Evolutionary conservation across 1,140 invertebrate species (phyloP).

Genomic region (Pemphigus obesinymphae): DNA sequence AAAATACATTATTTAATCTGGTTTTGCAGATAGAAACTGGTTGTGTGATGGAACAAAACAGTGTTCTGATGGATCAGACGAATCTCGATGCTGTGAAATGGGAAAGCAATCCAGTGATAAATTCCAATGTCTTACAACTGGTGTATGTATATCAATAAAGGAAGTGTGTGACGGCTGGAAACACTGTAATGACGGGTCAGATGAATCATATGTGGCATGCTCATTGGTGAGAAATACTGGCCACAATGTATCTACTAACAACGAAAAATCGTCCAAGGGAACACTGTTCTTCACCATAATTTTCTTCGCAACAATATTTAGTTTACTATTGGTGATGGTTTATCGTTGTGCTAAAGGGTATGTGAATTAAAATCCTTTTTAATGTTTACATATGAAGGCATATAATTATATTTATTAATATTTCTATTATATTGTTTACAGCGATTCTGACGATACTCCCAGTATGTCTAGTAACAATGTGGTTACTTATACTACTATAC

Average conservation of each 20-base stretch:
- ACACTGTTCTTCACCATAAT: slow-evolving; percentile 3
- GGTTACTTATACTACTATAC: slow-evolving; percentile 56
- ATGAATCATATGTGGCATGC: slow-evolving; percentile 56
- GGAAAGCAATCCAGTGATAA: slow-evolving; percentile 49
- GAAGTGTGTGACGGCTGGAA: slow-evolving; percentile 62
- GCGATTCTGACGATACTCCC: background rate
- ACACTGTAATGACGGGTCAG: slow-evolving; percentile 67
- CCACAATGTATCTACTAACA: background rate
- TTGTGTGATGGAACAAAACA: slow-evolving; percentile 67
- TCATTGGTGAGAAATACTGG: background rate
- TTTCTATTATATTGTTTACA: background rate
- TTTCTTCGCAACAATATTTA: background rate
- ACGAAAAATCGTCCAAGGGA: slow-evolving; percentile 42
- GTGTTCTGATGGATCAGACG: slow-evolving; percentile 76
- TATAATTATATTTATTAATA: background rate
- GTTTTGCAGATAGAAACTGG: slow-evolving; percentile 45
- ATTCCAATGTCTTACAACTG: slow-evolving; percentile 57
- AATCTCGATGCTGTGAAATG: slow-evolving; percentile 51
- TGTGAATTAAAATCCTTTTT: background rate
- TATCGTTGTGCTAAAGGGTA: background rate
- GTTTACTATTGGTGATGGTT: background rate
- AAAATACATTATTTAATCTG: too few species aligned
- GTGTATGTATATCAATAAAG: slow-evolving; percentile 57
- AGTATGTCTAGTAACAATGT: background rate
- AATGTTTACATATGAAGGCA: too few species aligned